phyloP scores from a whole-genome alignment of 2,888 invertebrate genomes.

The Polietes domitor region DNA sequence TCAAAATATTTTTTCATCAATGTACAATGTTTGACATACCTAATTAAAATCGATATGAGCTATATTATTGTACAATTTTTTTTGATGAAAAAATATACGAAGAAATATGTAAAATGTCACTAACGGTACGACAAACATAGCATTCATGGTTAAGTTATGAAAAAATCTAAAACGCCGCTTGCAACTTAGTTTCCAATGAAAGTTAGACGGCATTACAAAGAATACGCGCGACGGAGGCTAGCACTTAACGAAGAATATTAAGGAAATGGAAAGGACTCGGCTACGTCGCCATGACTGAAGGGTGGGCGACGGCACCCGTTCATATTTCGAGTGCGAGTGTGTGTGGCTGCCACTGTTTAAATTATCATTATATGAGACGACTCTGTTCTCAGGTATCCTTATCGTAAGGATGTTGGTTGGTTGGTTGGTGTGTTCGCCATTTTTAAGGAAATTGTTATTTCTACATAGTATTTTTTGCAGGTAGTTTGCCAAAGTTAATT shows the following conservation, averaged over 20 bases:
- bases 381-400: not conserved
- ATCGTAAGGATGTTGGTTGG: not conserved
- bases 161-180: not conserved
- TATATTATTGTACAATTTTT: too few species aligned
- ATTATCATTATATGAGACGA: not conserved
- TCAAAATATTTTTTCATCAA: too few species aligned
- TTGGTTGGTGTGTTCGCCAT: not conserved
- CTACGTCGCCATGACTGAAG: not conserved
- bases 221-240: not conserved
- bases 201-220: not conserved
- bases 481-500: constrained; percentile 3
- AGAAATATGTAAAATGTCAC: too few species aligned
- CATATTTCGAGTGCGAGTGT: not conserved
- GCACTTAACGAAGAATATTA: not conserved
- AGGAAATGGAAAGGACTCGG: not conserved
- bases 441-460: not conserved
- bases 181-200: not conserved
- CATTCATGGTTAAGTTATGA: too few species aligned
- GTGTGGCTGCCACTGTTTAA: not conserved
- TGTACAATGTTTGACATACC: too few species aligned
- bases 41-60: too few species aligned
- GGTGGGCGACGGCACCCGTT: not conserved
- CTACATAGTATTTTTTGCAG: not conserved
- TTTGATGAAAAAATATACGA: too few species aligned
- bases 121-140: too few species aligned